These are phyloP conservation scores for Drosophila auraria DNA, from an alignment of 1,140 invertebrate genomes.

Conservation along the genomic window DNA sequence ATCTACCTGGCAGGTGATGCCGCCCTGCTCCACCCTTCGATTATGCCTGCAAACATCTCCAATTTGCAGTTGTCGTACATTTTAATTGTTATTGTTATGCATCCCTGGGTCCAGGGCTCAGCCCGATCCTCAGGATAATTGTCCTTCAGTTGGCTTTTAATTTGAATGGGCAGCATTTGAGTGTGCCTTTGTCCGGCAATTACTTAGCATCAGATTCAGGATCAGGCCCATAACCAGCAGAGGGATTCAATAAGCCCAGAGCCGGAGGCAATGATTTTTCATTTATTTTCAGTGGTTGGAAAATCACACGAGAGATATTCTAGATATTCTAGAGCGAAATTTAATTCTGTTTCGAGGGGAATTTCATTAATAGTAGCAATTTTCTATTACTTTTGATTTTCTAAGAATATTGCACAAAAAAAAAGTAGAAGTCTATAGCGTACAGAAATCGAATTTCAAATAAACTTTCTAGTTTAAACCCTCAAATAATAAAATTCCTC, in stretches of 20 bases:
- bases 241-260: slow-evolving; percentile 43
- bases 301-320: neutral
- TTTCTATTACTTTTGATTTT: too few species aligned
- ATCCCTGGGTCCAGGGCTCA: slow-evolving; percentile 33
- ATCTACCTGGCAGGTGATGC: slow-evolving; percentile 24
- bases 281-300: neutral
- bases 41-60: slow-evolving; percentile 69
- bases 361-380: too few species aligned
- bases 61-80: slow-evolving; percentile 82
- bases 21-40: neutral
- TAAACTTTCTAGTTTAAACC: too few species aligned
- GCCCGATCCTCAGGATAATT: slow-evolving; percentile 55
- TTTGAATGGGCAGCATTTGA: slow-evolving; percentile 54
- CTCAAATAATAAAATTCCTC: too few species aligned
- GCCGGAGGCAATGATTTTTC: slow-evolving; percentile 11
- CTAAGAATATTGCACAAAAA: too few species aligned
- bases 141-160: slow-evolving; percentile 57
- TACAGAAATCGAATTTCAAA: too few species aligned
- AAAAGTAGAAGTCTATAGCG: too few species aligned
- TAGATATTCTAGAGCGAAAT: neutral
- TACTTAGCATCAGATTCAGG: slow-evolving; percentile 39
- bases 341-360: neutral
- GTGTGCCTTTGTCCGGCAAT: slow-evolving; percentile 44
- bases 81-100: slow-evolving; percentile 83
- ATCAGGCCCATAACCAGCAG: slow-evolving; percentile 5